Evolutionary conservation across 2,797 vertebrate genomes (phyloP).

Genomic region (Saguinus oedipus): DNA sequence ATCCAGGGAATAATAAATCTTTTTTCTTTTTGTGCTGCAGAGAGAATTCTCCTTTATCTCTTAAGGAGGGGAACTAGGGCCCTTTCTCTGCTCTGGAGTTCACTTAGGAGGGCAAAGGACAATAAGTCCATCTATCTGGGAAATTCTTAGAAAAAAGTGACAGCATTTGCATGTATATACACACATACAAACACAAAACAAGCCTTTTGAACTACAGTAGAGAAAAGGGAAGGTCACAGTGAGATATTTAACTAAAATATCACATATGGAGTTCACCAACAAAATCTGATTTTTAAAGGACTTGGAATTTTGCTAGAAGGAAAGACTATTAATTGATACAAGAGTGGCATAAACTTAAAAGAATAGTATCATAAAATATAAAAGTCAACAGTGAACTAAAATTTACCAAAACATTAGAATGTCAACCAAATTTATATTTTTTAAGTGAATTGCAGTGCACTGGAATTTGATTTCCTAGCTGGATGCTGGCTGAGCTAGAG

Average conservation of each 20-base stretch:
- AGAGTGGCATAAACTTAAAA: background rate
- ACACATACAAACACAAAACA: background rate
- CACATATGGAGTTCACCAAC: background rate
- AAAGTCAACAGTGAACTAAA: background rate
- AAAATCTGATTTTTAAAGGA: background rate
- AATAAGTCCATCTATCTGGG: fast-evolving
- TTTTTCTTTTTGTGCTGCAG: background rate
- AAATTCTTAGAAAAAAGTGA: background rate
- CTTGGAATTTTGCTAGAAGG: background rate
- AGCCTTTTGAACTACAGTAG: background rate
- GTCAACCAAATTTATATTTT: background rate
- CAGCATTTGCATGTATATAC: background rate
- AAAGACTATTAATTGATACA: background rate
- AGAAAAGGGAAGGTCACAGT: background rate
- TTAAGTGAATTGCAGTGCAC: background rate
- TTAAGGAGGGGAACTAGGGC: background rate
- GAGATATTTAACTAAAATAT: background rate
- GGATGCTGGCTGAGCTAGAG: background rate
- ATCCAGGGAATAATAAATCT: background rate
- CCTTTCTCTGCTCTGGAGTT: background rate
- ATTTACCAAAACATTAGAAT: background rate
- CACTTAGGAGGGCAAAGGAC: background rate
- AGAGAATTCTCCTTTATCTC: background rate
- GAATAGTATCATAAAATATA: background rate
- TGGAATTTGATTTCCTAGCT: background rate